Evolutionary conservation across 2,888 invertebrate genomes (phyloP), one percentile per base, ranked within the genome.

Genomic region (Idaea straminata): DNA sequence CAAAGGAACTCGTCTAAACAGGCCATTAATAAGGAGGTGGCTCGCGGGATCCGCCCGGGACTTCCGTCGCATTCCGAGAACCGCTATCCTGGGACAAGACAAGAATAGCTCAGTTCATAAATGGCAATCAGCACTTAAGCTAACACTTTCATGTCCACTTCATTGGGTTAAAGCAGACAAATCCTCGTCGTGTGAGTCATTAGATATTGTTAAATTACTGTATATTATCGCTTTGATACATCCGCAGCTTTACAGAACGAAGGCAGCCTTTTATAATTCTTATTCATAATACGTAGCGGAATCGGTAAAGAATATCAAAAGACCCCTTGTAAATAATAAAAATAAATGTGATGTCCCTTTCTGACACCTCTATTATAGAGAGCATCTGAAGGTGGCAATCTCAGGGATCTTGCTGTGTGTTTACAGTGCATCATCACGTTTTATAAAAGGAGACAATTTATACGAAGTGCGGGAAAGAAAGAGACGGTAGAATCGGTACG

Each of bases 1-100:
- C 91, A 89, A 92, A 91, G 89, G 88, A 88, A 87, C 85, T 83
- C 84, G 88, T 88, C 87, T 91, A 92, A 92, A 90, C 91, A 91
- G 90, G 87, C 84, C 91, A 92, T 92, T 91, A 91, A 91, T 91
- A 92, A 90, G 89, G 90, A 88, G 89, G 85, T 87, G 89, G 88
- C 83, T 85, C 83, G 83, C 83, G 82, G 81, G 87, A 82, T 84
- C 83, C 84, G 83, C 77, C 80, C 85, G 87, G 87, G 86, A 86
- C 91, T 89, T 91, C 91, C 91, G 91, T 81, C 79, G 87, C 84
- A 81, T 92, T 92, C 91, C 87, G 77, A 86, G 91, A 92, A 91
- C 82, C 80, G 82, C 85, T 84, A 82, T 81, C 82, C 86, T 78
- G 84, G 83, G 87, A 89, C 88, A 86, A 85, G 90, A 88, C 91